phyloP scores from a whole-genome alignment of 37 sponge, comb jelly and placozoan genomes.

The Theonella swinhoei region DNA sequence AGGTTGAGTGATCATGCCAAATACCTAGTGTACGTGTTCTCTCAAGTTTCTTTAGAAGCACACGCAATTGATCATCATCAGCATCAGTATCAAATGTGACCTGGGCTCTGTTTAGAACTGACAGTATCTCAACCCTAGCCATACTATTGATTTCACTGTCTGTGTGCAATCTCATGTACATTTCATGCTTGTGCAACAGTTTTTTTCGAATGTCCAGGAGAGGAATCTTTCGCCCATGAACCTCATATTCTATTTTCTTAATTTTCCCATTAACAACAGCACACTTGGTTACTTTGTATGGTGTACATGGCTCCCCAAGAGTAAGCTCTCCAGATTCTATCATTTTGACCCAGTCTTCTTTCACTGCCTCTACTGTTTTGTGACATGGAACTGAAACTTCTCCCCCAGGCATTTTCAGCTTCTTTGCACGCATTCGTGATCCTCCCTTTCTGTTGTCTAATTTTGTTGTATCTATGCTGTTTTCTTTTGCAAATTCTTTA shows the following conservation, averaged over 20 bases:
- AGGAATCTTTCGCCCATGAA: conserved; percentile 43
- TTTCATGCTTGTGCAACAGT: conserved; percentile 26
- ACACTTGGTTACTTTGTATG: conserved; percentile 11
- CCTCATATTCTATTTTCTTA: background rate
- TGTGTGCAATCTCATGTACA: conserved; percentile 24
- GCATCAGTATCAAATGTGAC: too few relatives aligned
- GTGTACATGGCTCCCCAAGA: conserved; percentile 23
- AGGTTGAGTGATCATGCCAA: conserved; percentile 32
- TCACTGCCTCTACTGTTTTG: conserved; percentile 1
- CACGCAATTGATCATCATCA: too few relatives aligned
- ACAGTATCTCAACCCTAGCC: background rate
- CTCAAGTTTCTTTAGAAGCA: too few relatives aligned
- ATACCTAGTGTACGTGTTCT: conserved; percentile 8
- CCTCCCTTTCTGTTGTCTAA: too few relatives aligned
- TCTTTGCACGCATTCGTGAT: too few relatives aligned
- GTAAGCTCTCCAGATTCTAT: conserved; percentile 16
- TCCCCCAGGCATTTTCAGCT: conserved; percentile 15
- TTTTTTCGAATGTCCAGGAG: conserved; percentile 37
- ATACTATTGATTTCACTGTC: conserved; percentile 13
- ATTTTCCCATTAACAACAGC: conserved; percentile 5
- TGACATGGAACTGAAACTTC: conserved; percentile 19
- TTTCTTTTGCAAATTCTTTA: conserved; percentile 33
- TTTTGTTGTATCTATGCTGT: conserved; percentile 12
- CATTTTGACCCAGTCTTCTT: conserved; percentile 8
- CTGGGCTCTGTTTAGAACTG: background rate